These are phyloP conservation scores for Nineta flava DNA, from an alignment of 2,888 invertebrate species.

Conservation along the genomic window DNA sequence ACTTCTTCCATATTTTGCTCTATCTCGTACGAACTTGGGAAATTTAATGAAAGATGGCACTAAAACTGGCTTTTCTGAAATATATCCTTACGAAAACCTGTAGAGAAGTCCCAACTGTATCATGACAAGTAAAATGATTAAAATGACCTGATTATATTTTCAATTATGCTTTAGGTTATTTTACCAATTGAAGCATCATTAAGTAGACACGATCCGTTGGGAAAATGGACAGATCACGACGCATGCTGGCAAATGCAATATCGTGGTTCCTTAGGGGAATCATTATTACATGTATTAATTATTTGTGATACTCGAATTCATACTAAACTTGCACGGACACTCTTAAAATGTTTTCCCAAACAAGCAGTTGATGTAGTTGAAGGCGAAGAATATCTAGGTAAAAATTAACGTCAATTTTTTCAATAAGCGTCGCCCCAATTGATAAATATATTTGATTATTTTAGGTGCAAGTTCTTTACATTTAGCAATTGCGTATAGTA, in stretches of 20 bases:
- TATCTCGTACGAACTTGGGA: too few species aligned
- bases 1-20: too few species aligned
- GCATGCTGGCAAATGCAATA: conserved; percentile 98
- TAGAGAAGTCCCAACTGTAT: too few species aligned
- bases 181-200: conserved; percentile 75
- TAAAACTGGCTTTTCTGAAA: too few species aligned
- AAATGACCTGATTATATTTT: too few species aligned
- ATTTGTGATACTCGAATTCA: conserved; percentile 80
- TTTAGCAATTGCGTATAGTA: conserved; percentile 90
- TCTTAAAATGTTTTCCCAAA: conserved; percentile 83
- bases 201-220: conserved; percentile 71
- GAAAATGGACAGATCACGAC: conserved; percentile 78
- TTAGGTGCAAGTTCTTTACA: conserved; percentile 84
- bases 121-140: too few species aligned
- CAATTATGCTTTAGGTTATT: conserved; percentile 35
- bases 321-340: conserved; percentile 69
- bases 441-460: conserved; percentile 7
- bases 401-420: conserved; percentile 6
- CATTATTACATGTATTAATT: conserved; percentile 82
- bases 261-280: conserved; percentile 89
- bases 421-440: background rate
- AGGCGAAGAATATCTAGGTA: conserved; percentile 91
- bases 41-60: too few species aligned
- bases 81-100: too few species aligned
- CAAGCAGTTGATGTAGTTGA: conserved; percentile 88